Percentiles rank a stretch among this genome's conserved stretches.
Evolutionary conservation across 1,140 invertebrate genomes (phyloP).

Genomic region (Trachymyrmex cornetzi): DNA sequence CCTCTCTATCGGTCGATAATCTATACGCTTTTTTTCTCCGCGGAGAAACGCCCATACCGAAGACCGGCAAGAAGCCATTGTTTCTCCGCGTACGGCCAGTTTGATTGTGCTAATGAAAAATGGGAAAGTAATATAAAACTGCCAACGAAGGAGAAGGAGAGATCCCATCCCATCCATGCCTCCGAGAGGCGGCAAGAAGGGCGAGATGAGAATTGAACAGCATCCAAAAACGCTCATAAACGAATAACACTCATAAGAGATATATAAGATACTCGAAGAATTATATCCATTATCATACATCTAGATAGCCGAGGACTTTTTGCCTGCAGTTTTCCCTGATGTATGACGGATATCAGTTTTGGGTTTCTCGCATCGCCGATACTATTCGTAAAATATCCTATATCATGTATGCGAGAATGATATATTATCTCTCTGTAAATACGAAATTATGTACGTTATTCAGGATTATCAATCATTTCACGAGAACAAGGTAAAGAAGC

Average conservation of each 20-base stretch:
- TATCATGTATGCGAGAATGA: conserved; percentile 18
- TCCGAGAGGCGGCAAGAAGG: conserved; percentile 12
- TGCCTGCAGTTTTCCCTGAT: conserved; percentile 46
- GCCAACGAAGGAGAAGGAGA: conserved; percentile 51
- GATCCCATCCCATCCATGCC: neutral
- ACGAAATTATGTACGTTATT: conserved; percentile 54
- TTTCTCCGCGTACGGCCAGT: conserved; percentile 70
- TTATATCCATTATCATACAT: conserved; percentile 79
- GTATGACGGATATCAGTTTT: conserved; percentile 60
- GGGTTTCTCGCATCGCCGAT: conserved; percentile 30
- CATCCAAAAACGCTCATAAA: conserved; percentile 80
- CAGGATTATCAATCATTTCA: conserved; percentile 46
- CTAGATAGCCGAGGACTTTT: conserved; percentile 60
- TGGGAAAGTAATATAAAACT: conserved; percentile 75
- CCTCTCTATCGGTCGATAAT: conserved; percentile 66
- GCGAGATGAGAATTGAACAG: conserved; percentile 76
- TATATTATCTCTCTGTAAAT: conserved; percentile 51
- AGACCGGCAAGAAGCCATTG: conserved; percentile 73
- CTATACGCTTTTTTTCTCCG: conserved; percentile 68
- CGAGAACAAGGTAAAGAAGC: neutral
- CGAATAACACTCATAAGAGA: conserved; percentile 77
- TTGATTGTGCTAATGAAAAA: conserved; percentile 81
- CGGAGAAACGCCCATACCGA: conserved; percentile 55
- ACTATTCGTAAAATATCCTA: conserved; percentile 43
- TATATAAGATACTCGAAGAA: conserved; percentile 76